Percentiles rank a stretch among this genome's conserved stretches.
phyloP scores from a whole-genome alignment of 2,888 invertebrate genomes.

The Polia nebulosa region DNA sequence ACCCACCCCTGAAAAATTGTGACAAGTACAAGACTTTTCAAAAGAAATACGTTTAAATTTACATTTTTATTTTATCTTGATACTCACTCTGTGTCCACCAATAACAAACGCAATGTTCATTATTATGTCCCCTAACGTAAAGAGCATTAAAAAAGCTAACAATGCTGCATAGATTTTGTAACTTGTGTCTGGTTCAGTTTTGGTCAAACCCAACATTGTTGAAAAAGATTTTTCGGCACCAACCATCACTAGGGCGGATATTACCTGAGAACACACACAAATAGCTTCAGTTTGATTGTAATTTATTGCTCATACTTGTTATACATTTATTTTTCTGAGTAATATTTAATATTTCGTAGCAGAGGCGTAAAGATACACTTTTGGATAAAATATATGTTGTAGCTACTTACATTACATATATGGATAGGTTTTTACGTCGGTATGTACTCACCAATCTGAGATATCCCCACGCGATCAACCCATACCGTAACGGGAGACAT shows the following conservation, averaged over 20 bases:
- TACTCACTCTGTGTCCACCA: constrained; percentile 44
- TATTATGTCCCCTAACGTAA: constrained; percentile 42
- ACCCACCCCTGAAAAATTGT: not conserved
- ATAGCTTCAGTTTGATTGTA: not conserved
- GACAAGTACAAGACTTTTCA: not conserved
- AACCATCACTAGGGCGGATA: constrained; percentile 42
- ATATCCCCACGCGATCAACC: constrained; percentile 67
- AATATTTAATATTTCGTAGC: not conserved
- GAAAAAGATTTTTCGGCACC: constrained; percentile 42
- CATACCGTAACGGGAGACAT: constrained; percentile 67
- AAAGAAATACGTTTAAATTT: not conserved
- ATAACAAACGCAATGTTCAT: constrained; percentile 47
- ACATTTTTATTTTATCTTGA: not conserved
- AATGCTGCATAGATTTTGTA: constrained; percentile 42
- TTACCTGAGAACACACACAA: constrained; percentile 29
- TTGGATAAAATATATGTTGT: too few species aligned
- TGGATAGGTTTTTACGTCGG: too few species aligned
- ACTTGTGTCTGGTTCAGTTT: constrained; percentile 39
- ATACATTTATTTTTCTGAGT: not conserved
- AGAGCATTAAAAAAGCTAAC: constrained; percentile 31
- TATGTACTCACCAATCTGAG: constrained; percentile 61
- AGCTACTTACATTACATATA: too few species aligned
- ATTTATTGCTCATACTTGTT: not conserved
- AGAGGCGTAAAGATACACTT: too few species aligned
- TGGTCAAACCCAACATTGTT: constrained; percentile 27